Evolutionary conservation across 1,140 invertebrate genomes (phyloP), one percentile per base, ranked within the genome.

Genomic region (Drosophila auraria): DNA sequence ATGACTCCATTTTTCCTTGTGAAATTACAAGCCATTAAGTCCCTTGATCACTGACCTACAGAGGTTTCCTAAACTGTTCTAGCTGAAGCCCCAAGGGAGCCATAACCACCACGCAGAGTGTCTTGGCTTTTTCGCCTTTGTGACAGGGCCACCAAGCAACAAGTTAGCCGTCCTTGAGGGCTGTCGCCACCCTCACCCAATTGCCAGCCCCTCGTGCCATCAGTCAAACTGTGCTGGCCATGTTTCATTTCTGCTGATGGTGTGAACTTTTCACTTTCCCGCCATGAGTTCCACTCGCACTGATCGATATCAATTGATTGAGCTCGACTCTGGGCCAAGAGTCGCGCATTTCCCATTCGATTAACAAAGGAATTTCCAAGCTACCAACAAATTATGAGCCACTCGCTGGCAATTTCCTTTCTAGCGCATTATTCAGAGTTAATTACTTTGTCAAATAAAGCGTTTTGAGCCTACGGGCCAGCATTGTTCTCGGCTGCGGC

Each of bases 391-490:
- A 69, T 90, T 86, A 80, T 89, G 71, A 65, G 36, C 86, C 71
- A 86, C 61, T 90, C 69, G 75, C 63, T 75, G 73, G 64, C 75
- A 82, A 90, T 82, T 90, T 89, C 78, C 66, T 78, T 53, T 57
- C 78, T 81, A 63, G 73, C 78, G 49, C 78, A 89, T 83, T 89
- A 87, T 81, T 80, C 77, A 70, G 68, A 90, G 78, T 86, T 90
- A 82, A 89, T 89, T 90, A 89, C 71, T 78, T 76, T 89, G 82
- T 89, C 71, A 90, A 89, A 82, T 86, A 77, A 89, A 75, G 57
- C 79, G 83, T 63, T 80, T 56, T 62, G 49, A 64, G 71, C 51
- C 64, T 50, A 40, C 12, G 50, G 25, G 25, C 20, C 56, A 38
- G 12, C 25, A 79, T 62, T 80, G 69, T 65, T 83, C 25, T 27